Base-by-base conservation (phyloP, 2,113 vertebrate species). In the Petroica traversi region DNA sequence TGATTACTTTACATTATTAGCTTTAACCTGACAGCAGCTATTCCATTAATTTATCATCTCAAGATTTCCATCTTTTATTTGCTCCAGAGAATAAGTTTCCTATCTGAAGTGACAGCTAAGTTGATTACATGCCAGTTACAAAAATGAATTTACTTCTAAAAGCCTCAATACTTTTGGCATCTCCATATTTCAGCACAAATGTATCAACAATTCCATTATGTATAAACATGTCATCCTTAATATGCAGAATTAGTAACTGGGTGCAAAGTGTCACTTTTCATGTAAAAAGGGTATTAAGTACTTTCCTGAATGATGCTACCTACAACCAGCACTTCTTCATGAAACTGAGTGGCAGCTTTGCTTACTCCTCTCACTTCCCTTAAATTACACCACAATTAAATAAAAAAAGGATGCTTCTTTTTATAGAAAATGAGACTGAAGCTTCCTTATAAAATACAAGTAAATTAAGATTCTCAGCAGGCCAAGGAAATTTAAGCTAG, bases 101-200 rank as follows among this genome's bases (percentile, higher is more conserved):
- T 93, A 96, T 97, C 93, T 96, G 88, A 97, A 96, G 93, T 97
- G 98, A 98, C 98, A 98, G 97, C 93, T 86, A 95, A 97, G 96
- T 92, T 98, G 98, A 98, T 98, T 98, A 98, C 98, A 98, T 98
- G 97, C 93, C 97, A 97, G 96, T 97, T 98, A 96, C 94, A 98
- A 97, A 98, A 98, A 98, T 97, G 97, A 98, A 98, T 98, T 98
- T 97, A 95, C 93, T 96, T 97, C 91, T 92, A 93, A 69, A 97
- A 96, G 89, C 96, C 94, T 94, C 91, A 95, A 84, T 97, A 94
- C 88, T 97, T 97, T 93, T 95, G 95, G 97, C 97, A 97, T 96
- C 86, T 97, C 77, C 85, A 95, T 93, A 96, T 88, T 97, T 97
- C 97, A 97, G 95, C 95, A 95, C 45, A 97, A 95, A 94, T 49